Evolutionary conservation across 2,113 vertebrate species (phyloP), one percentile per base, ranked within the genome.

Genomic region (Aptenodytes patagonicus): DNA sequence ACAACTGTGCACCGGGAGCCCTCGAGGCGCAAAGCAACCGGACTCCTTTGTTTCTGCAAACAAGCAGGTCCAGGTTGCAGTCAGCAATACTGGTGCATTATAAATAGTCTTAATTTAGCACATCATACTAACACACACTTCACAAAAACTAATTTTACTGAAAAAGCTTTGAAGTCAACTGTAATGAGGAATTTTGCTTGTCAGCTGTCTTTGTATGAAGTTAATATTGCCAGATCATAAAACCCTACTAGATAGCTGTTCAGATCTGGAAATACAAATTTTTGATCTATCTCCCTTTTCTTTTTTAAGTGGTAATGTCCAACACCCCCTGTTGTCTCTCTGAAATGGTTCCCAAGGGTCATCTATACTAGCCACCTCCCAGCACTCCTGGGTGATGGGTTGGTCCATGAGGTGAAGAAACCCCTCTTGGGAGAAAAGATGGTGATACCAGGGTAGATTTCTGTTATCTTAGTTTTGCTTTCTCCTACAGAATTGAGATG

Each of bases 321-420:
- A 72, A 20, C 1, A 4, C 3, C 1, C 16, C 3, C 6, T 20
- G 15, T 6, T 70, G 14, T 20, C 34, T 17, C 18, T 72, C 20
- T 54, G 40, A 57, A 51, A 29, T 19, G 7, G 6, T 13, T 73
- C 24, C 38, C 10, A 3, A 4, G 77, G 54, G 9, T 11, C 31
- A 8, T 17, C 20, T 55, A 3, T 46, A 34, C 13, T 7, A 76
- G 15, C 34, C 18, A 26, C 13, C 4, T 57, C 29, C 22, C 13
- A 46, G 32, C 7, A 51, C 5, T 40, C 28, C n/a, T 36, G 29
- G 16, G 25, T 57, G 12, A 42, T 25, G 24, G 22, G 19, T 14
- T 60, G 18, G 26, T 44, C 40, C 20, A 16, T 14, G 17, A 89
- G 40, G 13, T 61, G 20, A 60, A 76, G 47, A 79, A 92, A 77